A percentile compares a stretch with the other conserved stretches of the same genome.
Conservation (phyloP, 1,140 invertebrate species). For the Drosophila ogumai region DNA sequence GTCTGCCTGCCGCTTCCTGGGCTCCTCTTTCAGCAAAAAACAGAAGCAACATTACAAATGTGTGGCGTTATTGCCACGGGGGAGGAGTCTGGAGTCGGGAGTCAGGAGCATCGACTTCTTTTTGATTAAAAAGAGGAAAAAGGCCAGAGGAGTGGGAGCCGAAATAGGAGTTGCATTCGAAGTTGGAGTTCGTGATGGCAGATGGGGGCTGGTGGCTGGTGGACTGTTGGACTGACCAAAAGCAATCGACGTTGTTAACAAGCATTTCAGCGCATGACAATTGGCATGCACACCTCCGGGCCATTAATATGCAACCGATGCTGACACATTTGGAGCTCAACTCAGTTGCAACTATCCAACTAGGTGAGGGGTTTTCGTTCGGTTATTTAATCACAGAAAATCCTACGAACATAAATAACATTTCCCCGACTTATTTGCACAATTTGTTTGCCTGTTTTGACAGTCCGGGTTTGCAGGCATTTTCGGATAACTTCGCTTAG, state of each 20-base stretch:
- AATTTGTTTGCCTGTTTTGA: conserved; percentile 82
- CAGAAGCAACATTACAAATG: conserved; percentile 84
- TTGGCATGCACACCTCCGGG: conserved; percentile 81
- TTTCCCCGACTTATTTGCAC: conserved; percentile 79
- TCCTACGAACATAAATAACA: conserved; percentile 73
- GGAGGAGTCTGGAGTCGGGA: conserved; percentile 66
- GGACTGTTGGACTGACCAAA: conserved; percentile 41
- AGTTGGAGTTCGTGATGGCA: conserved; percentile 10
- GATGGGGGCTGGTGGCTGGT: neutral
- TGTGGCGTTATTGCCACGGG: conserved; percentile 82
- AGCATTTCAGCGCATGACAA: conserved; percentile 84
- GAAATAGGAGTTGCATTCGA: conserved; percentile 39
- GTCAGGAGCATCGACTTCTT: conserved; percentile 36
- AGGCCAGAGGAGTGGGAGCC: conserved; percentile 20
- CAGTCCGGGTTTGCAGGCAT: conserved; percentile 64
- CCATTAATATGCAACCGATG: conserved; percentile 75
- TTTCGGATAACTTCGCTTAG: conserved; percentile 15
- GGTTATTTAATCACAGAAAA: conserved; percentile 77
- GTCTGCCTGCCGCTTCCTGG: conserved; percentile 25
- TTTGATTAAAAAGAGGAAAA: conserved; percentile 74
- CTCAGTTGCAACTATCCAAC: conserved; percentile 36
- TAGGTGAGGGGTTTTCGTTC: conserved; percentile 13
- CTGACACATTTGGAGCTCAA: conserved; percentile 61
- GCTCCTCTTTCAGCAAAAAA: conserved; percentile 66
- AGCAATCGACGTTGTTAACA: conserved; percentile 82